phyloP scores from a whole-genome alignment of 2,888 invertebrate species.

The Sinopyrophorus schimmeli region DNA sequence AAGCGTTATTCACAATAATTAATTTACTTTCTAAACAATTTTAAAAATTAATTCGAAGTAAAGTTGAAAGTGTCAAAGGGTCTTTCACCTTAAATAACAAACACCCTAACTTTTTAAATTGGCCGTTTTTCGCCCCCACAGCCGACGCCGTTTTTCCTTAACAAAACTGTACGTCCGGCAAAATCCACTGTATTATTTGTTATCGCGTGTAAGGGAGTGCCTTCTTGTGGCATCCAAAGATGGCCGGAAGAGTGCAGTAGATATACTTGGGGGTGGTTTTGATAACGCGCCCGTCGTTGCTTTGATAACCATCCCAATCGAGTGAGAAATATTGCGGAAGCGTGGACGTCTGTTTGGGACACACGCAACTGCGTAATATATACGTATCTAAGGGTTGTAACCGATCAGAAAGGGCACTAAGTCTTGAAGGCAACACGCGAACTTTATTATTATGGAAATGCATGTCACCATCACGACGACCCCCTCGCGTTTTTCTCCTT shows the following conservation, averaged over 20 bases:
- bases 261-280: constrained; percentile 47
- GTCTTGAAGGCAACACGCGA: constrained; percentile 33
- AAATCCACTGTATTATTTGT: no score
- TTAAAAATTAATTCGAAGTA: no score
- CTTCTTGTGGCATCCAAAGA: constrained; percentile 46
- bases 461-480: constrained; percentile 37
- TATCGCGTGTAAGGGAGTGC: constrained; percentile 33
- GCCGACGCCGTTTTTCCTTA: no score
- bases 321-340: constrained; percentile 53
- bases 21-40: no score
- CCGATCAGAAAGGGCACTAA: constrained; percentile 31
- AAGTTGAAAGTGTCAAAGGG: no score
- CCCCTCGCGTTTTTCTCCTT: constrained; percentile 31
- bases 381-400: constrained; percentile 31
- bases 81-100: no score
- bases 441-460: constrained; percentile 40
- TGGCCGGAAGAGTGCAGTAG: constrained; percentile 49
- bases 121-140: no score
- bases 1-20: no score
- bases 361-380: constrained; percentile 47
- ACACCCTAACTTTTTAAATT: no score
- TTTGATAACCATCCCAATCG: constrained; percentile 46
- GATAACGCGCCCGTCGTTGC: constrained; percentile 48
- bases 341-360: constrained; percentile 48
- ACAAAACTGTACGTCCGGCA: constrained; percentile 22